Percentiles rank a stretch among this genome's conserved stretches.
Evolutionary conservation across 64 coral and sea anemone genomes (phyloP).

Genomic region (Anthopleura sola): DNA sequence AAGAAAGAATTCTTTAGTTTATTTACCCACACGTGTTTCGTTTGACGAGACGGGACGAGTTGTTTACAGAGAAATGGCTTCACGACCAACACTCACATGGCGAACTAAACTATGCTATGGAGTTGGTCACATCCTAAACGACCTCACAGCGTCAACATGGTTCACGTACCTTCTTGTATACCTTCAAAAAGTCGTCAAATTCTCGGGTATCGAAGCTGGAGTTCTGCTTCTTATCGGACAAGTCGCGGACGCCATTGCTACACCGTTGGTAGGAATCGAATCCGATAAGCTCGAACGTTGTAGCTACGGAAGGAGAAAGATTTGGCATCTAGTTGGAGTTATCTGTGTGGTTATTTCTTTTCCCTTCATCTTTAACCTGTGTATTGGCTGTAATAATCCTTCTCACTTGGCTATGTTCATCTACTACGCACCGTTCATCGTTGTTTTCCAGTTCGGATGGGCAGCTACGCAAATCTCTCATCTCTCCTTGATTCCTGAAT

Average conservation of each 20-base stretch:
- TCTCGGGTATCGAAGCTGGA: constrained; percentile 70
- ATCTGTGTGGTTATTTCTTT: constrained; percentile 46
- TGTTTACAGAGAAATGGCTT: neutral
- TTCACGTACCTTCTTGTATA: constrained; percentile 84
- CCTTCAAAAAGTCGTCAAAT: constrained; percentile 71
- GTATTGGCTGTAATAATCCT: constrained; percentile 57
- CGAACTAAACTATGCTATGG: constrained; percentile 61
- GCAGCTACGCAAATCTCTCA: constrained; percentile 86
- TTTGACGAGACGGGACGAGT: neutral
- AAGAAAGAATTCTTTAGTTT: too few species aligned
- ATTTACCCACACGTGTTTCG: too few species aligned
- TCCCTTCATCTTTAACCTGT: constrained; percentile 84
- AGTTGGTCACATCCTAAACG: constrained; percentile 80
- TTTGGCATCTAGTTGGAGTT: constrained; percentile 75
- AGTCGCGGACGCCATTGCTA: constrained; percentile 70
- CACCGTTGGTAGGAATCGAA: constrained; percentile 75
- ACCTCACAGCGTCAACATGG: constrained; percentile 83
- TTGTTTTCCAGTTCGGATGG: constrained; percentile 90
- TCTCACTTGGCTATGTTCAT: constrained; percentile 60
- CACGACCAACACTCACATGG: constrained; percentile 20
- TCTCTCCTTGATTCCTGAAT: constrained; percentile 75
- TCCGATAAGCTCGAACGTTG: constrained; percentile 62
- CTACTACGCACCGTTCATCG: constrained; percentile 79
- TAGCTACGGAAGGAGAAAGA: constrained; percentile 73
- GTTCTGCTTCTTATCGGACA: constrained; percentile 63